phyloP scores from a whole-genome alignment of 2,113 vertebrate genomes.

The Sebastes schlegelii region DNA sequence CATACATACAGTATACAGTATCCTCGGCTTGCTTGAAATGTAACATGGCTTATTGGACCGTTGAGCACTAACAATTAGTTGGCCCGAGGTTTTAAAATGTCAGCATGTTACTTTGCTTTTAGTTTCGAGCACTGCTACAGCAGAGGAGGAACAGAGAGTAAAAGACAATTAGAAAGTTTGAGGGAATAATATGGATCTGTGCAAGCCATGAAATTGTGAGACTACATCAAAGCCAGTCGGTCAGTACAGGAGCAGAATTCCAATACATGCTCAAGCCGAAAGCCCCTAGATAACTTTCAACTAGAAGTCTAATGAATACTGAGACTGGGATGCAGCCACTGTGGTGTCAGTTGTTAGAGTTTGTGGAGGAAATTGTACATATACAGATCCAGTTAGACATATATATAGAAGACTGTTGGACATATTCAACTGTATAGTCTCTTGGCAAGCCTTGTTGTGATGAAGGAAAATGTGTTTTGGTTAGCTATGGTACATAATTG shows the following conservation, averaged over 20 bases:
- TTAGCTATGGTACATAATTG: background rate
- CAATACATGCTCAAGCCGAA: constrained; percentile 38
- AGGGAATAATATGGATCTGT: constrained; percentile 56
- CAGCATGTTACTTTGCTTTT: constrained; percentile 11
- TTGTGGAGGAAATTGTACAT: background rate
- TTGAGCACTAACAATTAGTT: background rate
- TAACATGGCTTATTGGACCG: background rate
- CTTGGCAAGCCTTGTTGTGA: background rate
- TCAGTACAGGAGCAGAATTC: constrained; percentile 57
- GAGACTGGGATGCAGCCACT: constrained; percentile 4
- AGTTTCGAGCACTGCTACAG: constrained; percentile 18
- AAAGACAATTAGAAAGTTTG: constrained; percentile 60
- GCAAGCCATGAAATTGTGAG: constrained; percentile 69
- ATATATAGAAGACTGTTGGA: background rate
- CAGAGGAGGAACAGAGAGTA: constrained; percentile 15
- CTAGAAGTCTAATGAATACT: constrained; percentile 28
- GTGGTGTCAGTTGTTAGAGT: background rate
- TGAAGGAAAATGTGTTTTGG: background rate
- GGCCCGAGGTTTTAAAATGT: background rate
- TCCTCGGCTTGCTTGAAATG: background rate
- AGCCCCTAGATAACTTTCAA: constrained; percentile 50
- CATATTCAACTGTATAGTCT: background rate
- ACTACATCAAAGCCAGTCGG: constrained; percentile 61
- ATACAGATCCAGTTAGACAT: background rate
- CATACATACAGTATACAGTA: background rate